Base-by-base conservation (phyloP, 2,888 invertebrate genomes). In the Apodemia mormo region DNA sequence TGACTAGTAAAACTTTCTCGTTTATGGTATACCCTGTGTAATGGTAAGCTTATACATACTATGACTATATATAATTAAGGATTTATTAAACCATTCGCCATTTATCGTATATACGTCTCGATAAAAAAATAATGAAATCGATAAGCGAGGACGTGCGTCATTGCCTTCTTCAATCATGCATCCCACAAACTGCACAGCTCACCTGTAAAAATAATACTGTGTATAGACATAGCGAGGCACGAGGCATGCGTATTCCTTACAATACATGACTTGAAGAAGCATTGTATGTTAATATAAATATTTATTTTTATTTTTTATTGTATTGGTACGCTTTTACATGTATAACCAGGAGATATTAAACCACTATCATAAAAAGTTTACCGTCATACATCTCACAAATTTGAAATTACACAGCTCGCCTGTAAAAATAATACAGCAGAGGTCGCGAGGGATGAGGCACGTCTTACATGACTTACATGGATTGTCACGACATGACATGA, bases 111-210 rank as follows among this genome's bases (percentile, higher is more conserved):
- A 64, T 30, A 64, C 37, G 37, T 14, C 61, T 37, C n/a, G 61
- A 33, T 64, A 64, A 64, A 72, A 68, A 73, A 69, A 67, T 86
- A 87, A 87, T 90, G 82, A 87, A 88, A 90, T 90, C 88, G 90
- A 91, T 90, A 89, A 85, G 82, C 81, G 73, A 78, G 77, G 79
- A 78, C 79, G 86, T 89, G 85, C 91, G 90, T 90, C 90, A 91
- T 84, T 77, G 77, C 77, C 74, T 75, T 84, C 83, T 83, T 88
- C 84, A 85, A 85, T 88, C 86, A 87, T 85, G 85, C 86, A 85
- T 85, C 80, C 80, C 76, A 78, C 68, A 70, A 73, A 66, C 71
- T 68, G 52, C 58, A 30, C 30, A 12, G 58, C 29, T 58, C 30
- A 30, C 58, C 30, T 30, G 58, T 58, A 12, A 30, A 58, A 58